Conservation (phyloP, 2,113 vertebrate genomes). For the Psittacula cyanocephala region DNA sequence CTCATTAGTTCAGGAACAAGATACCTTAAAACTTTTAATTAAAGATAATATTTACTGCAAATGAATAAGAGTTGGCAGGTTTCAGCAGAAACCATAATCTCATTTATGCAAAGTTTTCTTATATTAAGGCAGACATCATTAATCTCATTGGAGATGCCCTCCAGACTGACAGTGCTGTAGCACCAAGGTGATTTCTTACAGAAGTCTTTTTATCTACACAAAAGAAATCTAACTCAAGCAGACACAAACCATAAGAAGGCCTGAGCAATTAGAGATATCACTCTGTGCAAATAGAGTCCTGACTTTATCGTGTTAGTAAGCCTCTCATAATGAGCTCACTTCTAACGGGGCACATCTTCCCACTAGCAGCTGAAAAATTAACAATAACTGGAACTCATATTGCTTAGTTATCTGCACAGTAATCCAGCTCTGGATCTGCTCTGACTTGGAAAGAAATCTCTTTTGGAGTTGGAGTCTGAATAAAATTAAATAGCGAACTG, state of each 20-base stretch:
- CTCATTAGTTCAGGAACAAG: constrained; percentile 81
- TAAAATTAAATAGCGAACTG: not conserved
- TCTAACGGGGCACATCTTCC: not conserved
- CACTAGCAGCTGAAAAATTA: not conserved
- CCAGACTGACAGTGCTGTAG: constrained; percentile 69
- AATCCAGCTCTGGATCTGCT: not conserved
- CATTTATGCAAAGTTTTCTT: constrained; percentile 74
- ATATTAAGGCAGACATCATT: constrained; percentile 74
- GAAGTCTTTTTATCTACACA: constrained; percentile 74
- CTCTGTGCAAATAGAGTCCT: constrained; percentile 44
- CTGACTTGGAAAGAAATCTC: not conserved
- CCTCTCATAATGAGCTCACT: constrained; percentile 62
- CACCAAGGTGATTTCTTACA: constrained; percentile 45
- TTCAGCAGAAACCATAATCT: constrained; percentile 75
- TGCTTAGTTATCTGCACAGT: not conserved
- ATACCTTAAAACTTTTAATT: constrained; percentile 84
- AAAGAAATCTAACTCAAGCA: constrained; percentile 67
- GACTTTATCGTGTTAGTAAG: constrained; percentile 19
- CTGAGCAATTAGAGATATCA: constrained; percentile 71
- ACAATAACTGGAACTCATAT: not conserved
- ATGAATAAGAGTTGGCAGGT: constrained; percentile 78
- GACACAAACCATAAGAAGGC: constrained; percentile 62
- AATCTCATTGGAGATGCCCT: constrained; percentile 75
- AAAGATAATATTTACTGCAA: constrained; percentile 83
- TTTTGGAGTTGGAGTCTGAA: not conserved